phyloP scores from a whole-genome alignment of 1,140 invertebrate species.

The Danaus plexippus region DNA sequence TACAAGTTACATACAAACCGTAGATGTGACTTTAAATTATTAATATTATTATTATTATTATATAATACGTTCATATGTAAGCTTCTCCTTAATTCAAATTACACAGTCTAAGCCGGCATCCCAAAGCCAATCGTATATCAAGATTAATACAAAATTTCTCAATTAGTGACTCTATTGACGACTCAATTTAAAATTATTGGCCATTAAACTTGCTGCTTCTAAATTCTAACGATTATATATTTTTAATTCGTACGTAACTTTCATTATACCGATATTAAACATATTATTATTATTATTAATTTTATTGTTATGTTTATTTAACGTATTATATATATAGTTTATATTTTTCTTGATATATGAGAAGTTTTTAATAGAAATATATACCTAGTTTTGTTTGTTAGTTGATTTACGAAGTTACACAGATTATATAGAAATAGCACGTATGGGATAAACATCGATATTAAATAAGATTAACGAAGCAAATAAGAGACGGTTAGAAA shows the following conservation, averaged over 20 bases:
- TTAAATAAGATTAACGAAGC: too few species aligned
- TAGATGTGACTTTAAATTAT: neutral
- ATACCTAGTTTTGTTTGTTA: too few species aligned
- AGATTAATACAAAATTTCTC: constrained; percentile 34
- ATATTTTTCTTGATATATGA: too few species aligned
- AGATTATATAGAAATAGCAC: too few species aligned
- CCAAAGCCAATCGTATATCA: constrained; percentile 24
- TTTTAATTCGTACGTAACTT: constrained; percentile 12
- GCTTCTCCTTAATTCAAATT: constrained; percentile 27
- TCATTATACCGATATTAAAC: constrained; percentile 10
- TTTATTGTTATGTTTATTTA: constrained; percentile 4
- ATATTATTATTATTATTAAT: neutral
- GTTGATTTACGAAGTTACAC: too few species aligned
- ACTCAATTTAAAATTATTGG: constrained; percentile 23
- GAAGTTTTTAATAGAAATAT: too few species aligned
- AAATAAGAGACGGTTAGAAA: too few species aligned
- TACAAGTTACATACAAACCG: too few species aligned
- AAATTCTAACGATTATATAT: too few species aligned
- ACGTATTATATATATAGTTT: too few species aligned
- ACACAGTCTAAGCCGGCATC: constrained; percentile 18
- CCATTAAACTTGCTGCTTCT: too few species aligned
- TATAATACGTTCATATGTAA: constrained; percentile 4
- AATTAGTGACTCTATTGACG: constrained; percentile 33
- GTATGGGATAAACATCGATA: too few species aligned
- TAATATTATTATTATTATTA: constrained; percentile 1